Evolutionary conservation across 2,888 invertebrate species (phyloP), one percentile per base, ranked within the genome.

Genomic region (Cheilosia pagana): DNA sequence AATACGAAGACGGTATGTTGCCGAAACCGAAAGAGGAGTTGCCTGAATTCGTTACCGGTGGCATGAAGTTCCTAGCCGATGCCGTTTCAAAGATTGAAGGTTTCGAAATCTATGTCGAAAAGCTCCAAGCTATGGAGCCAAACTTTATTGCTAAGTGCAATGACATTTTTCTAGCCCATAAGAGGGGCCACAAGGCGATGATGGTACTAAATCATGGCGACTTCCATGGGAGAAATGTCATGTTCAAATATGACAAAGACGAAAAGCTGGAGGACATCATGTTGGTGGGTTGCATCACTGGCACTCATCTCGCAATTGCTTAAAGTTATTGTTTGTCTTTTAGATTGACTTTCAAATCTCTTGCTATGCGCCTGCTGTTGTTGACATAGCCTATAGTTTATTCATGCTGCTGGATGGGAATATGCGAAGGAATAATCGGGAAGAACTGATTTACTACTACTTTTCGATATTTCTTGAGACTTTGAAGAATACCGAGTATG

Each of bases 311-410:
- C 35, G 3, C 2, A 50, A 50, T 45, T 8, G 19, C 39, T 8
- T n/a, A 12, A 14, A 6, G 10, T 59, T 60, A 21, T 14, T n/a
- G 0, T 21, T 23, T 21, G 0, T 25, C 4, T 70, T 39, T 14
- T n/a, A 83, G 79, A 39, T 85, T 23, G 83, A 85, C 43, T 85
- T 79, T 12, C 83, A 85, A 65, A 41, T 70, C 5, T 85, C 74
- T n/a, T 79, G 55, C 23, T 85, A 70, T 57, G 83, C 74, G 21
- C 79, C 83, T 12, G 63, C 70, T 19, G 53, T 52, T 19, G 59
- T 78, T 6, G 83, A 85, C 19, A 52, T 83, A 3, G 60, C 63
- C 19, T 70, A 78, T 12, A 48, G 62, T 6, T 59, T 70, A 6
- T 79, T 63, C 3, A 85, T 68, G 23, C 23, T 70, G 7, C 68